These are phyloP conservation scores for Hydropotes inermis DNA, from an alignment of 2,113 vertebrate genomes.

Conservation along the genomic window DNA sequence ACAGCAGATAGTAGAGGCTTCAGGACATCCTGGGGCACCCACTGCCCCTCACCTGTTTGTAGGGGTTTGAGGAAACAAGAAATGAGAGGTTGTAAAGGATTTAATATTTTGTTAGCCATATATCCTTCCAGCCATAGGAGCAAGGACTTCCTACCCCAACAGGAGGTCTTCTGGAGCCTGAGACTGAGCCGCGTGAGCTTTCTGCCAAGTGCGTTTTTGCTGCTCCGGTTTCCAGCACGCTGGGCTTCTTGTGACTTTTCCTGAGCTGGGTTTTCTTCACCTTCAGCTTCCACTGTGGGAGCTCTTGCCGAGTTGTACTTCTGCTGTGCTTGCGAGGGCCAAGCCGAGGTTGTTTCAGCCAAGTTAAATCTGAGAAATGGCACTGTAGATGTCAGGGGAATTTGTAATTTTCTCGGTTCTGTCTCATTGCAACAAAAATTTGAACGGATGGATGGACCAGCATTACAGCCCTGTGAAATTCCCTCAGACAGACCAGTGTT, in stretches of 20 bases:
- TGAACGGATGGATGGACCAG: not conserved
- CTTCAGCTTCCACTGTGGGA: not conserved
- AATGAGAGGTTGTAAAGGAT: not conserved
- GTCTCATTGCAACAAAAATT: not conserved
- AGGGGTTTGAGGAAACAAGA: not conserved
- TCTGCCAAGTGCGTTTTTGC: not conserved
- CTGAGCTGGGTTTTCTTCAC: not conserved
- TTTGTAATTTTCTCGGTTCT: not conserved
- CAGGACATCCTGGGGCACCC: not conserved
- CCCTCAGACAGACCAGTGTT: not conserved
- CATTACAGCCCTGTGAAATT: not conserved
- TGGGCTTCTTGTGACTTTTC: not conserved
- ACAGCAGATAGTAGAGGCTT: not conserved
- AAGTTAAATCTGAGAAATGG: not conserved
- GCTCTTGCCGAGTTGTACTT: not conserved
- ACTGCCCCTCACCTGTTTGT: not conserved
- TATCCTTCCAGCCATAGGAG: not conserved
- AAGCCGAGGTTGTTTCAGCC: not conserved
- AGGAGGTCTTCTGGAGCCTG: not conserved
- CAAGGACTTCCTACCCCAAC: not conserved
- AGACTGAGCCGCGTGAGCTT: not conserved
- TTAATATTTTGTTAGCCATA: not conserved
- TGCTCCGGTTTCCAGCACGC: rapidly evolving
- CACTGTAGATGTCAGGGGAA: not conserved
- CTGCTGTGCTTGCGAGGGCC: rapidly evolving